Conservation (phyloP, 2,113 vertebrate genomes). For the Odocoileus hemionus region DNA sequence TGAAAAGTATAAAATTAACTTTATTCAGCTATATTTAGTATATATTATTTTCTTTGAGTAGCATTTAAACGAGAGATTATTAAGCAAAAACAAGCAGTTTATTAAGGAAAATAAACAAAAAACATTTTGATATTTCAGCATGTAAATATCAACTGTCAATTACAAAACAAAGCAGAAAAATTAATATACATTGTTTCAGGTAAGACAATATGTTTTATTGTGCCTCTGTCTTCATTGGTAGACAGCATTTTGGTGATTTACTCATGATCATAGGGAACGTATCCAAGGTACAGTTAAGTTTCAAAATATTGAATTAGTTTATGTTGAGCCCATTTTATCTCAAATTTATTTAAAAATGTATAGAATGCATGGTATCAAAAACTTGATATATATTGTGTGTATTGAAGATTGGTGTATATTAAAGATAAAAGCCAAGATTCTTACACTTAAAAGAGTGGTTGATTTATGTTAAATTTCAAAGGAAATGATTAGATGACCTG, state of each 20-base stretch:
- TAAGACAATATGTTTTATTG: not conserved
- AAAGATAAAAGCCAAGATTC: slow-evolving; percentile 43
- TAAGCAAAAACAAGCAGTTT: not conserved
- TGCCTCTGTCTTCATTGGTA: slow-evolving; percentile 5
- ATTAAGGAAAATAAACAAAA: not conserved
- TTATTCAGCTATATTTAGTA: not conserved
- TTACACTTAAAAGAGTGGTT: slow-evolving; percentile 41
- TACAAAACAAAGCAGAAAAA: slow-evolving; percentile 26
- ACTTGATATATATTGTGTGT: not conserved
- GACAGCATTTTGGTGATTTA: slow-evolving; percentile 16
- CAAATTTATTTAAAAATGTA: slow-evolving; percentile 36
- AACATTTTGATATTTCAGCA: not conserved
- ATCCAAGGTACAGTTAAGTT: not conserved
- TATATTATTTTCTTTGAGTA: not conserved
- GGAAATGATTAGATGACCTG: slow-evolving; percentile 24
- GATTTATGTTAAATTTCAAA: slow-evolving; percentile 63
- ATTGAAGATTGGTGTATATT: not conserved
- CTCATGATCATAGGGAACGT: not conserved
- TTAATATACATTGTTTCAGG: not conserved
- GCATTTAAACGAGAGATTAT: not conserved
- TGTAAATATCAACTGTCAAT: not conserved
- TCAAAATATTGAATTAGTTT: slow-evolving; percentile 45
- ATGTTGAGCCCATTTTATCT: slow-evolving; percentile 13
- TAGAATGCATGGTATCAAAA: slow-evolving; percentile 36
- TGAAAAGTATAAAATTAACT: slow-evolving; percentile 19